Percentiles rank a stretch among this genome's conserved stretches.
These are phyloP conservation scores for Atta cephalotes DNA, from an alignment of 1,140 invertebrate species.

Conservation along the genomic window DNA sequence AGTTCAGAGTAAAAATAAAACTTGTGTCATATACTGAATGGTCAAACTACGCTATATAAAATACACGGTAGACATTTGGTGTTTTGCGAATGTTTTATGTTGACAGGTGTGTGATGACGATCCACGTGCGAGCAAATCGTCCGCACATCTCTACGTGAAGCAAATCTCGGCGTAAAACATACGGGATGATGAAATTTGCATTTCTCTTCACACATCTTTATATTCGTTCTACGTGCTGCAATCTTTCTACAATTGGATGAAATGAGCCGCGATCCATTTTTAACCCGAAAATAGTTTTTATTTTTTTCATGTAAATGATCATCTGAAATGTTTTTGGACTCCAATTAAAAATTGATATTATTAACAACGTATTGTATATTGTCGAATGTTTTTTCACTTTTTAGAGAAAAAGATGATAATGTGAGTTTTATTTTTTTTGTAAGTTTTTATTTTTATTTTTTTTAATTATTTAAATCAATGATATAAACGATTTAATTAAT, in stretches of 20 bases:
- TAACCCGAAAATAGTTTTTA: too few species aligned
- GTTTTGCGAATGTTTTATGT: not conserved
- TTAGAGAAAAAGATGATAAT: too few species aligned
- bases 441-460: too few species aligned
- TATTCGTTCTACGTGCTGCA: not conserved
- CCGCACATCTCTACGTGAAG: not conserved
- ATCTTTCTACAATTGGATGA: not conserved
- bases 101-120: not conserved
- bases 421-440: too few species aligned
- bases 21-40: not conserved
- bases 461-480: too few species aligned
- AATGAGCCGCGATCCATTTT: not conserved
- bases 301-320: too few species aligned
- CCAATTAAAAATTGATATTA: too few species aligned
- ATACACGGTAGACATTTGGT: not conserved
- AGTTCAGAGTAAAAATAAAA: not conserved
- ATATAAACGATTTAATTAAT: too few species aligned
- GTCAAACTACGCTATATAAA: constrained; percentile 2
- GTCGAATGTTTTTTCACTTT: too few species aligned
- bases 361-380: too few species aligned
- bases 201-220: constrained; percentile 7
- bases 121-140: constrained; percentile 21
- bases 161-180: not conserved
- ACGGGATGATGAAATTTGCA: constrained; percentile 11
- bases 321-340: too few species aligned